Conservation (phyloP, 2,113 vertebrate genomes). For the Holacanthus passer region DNA sequence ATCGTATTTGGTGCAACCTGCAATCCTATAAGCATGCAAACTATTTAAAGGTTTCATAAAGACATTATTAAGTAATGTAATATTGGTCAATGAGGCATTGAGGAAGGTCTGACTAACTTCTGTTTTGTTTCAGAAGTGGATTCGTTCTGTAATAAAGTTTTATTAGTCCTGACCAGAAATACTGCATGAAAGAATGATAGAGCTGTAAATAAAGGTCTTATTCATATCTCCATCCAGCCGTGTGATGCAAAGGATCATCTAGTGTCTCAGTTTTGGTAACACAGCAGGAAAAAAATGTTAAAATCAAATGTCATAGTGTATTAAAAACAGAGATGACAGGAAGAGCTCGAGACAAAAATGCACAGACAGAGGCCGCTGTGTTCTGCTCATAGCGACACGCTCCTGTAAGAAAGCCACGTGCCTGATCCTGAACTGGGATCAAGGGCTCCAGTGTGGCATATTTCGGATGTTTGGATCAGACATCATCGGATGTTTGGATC, state of each 20-base stretch:
- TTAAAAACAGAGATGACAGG: background rate
- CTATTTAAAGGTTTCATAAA: background rate
- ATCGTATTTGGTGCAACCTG: background rate
- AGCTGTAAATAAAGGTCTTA: conserved; percentile 17
- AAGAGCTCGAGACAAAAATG: background rate
- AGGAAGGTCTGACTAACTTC: background rate
- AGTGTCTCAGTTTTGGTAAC: background rate
- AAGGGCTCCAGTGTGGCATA: conserved; percentile 20
- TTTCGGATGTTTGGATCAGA: conserved; percentile 38
- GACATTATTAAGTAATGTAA: background rate
- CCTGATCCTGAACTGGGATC: conserved; percentile 15
- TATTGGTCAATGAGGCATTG: background rate
- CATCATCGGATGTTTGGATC: too few relatives aligned
- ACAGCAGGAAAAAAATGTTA: background rate
- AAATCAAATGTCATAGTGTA: background rate
- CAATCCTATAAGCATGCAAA: background rate
- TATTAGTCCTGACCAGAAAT: background rate
- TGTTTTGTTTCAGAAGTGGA: conserved; percentile 21
- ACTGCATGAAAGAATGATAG: background rate
- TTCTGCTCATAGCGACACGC: background rate
- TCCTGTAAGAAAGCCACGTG: background rate
- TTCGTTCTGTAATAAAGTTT: conserved; percentile 26
- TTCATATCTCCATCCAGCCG: background rate
- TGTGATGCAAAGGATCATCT: conserved; percentile 1
- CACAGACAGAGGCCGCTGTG: background rate